Base-by-base conservation (phyloP, 2,113 vertebrate genomes). In the Nestor notabilis region DNA sequence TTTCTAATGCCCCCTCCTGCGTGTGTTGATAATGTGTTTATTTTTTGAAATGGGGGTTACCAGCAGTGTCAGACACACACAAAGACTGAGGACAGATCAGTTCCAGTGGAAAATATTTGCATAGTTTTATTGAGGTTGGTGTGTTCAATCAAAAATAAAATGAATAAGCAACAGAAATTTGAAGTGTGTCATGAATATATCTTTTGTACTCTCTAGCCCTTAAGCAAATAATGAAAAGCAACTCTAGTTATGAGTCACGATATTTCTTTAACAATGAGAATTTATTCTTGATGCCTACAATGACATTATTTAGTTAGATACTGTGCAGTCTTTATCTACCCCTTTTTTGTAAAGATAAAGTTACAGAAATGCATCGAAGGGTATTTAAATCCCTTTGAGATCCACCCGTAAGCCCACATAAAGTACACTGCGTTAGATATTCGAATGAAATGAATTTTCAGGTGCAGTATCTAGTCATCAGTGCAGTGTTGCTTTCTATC, bases 191-290 rank as follows among this genome's bases (percentile, higher is more conserved):
- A 39, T 91, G 86, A 78, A 84, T 82, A 55, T 47, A 64, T 79
- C 83, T 90, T 87, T 66, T 92, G 77, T 94, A 82, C 27, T 78
- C 50, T 83, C 33, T 52, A 95, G 65, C 56, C 88, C 83, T 87
- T 94, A 81, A 96, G 89, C 92, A 96, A 96, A 87, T 84, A 96
- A 89, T 91, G 83, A 96, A 93, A 93, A 95, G 86, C 61, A 95
- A 66, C 74, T 78, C 77, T 61, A 56, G 89, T 65, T 97, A 92
- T 97, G 97, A 95, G 83, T 95, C 92, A 97, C 66, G 76, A 71
- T 93, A 81, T 76, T 96, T 84, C 88, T 91, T 75, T 92, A 94
- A 95, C 65, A 90, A 65, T 7, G 31, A 52, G 52, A 89, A 76
- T 70, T 87, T 84, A 56, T 92, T 96, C 63, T 78, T 71, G 61